Evolutionary conservation across 2,888 invertebrate genomes (phyloP).

Genomic region (Laspeyria flexula): DNA sequence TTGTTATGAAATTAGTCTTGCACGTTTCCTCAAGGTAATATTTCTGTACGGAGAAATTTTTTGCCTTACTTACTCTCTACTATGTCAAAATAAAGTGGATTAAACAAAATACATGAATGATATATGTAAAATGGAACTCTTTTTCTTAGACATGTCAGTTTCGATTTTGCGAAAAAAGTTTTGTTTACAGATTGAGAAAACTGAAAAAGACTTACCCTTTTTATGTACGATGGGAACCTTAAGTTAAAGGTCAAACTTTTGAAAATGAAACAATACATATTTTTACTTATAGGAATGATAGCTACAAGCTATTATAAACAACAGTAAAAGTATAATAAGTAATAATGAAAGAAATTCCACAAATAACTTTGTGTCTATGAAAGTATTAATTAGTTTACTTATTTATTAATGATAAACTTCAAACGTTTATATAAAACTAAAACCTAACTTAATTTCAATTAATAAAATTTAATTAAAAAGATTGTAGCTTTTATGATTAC

Average conservation of each 20-base stretch:
- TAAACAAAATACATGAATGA: neutral
- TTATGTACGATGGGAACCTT: neutral
- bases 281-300: neutral
- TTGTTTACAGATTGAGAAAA: conserved; percentile 12
- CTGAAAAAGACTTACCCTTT: conserved; percentile 6
- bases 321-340: too few species aligned
- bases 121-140: neutral
- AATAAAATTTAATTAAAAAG: too few species aligned
- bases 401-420: too few species aligned
- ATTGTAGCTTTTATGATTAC: too few species aligned
- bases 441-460: too few species aligned
- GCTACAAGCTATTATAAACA: too few species aligned
- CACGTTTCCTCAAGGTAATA: neutral
- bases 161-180: conserved; percentile 21
- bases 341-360: too few species aligned
- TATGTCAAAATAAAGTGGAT: neutral
- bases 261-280: neutral
- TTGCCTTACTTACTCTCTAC: neutral
- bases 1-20: neutral
- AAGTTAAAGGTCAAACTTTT: conserved; percentile 3
- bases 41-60: neutral
- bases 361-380: too few species aligned
- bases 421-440: too few species aligned
- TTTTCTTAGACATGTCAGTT: conserved; percentile 14
- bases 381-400: too few species aligned